Base-by-base conservation (phyloP, 2,888 invertebrate genomes). In the Leucoma salicis region DNA sequence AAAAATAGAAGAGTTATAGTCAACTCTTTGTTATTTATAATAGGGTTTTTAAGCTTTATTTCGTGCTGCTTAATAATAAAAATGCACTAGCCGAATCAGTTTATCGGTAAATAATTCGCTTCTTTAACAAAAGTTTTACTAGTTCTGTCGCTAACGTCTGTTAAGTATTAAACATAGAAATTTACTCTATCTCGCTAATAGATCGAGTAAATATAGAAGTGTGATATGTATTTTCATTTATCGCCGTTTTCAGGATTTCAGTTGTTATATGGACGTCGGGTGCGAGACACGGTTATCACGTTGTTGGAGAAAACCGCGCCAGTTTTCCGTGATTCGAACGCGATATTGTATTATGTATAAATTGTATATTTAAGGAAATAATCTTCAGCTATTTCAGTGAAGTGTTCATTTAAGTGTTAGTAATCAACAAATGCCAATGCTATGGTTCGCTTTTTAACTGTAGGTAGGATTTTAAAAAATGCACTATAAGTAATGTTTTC, bases 191-290 rank as follows among this genome's bases (percentile, higher is more conserved):
- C 28, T 16, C 24, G 35, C 36, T 45, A 45, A 45, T 45, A 45
- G 13, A 24, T 32, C 36, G 32, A 25, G 36, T 27, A 40, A 32
- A 45, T 32, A 36, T 36, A 36, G 28, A 44, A 39, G 50, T 53
- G 42, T 36, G 40, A 46, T 47, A 14, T 16, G 31, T 31, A 42
- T 62, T 43, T 33, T 39, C 46, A 35, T 46, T 52, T 44, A 48
- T 46, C 45, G 18, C n/a, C 8, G 34, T 66, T 77, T 78, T 80
- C 77, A 74, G 73, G 63, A 57, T 69, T 70, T 74, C 75, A 82
- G 81, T 82, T 57, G 49, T 42, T 44, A 43, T 46, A 45, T 49
- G 66, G 41, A 32, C 69, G 72, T 39, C 63, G 67, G 53, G 43
- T 66, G 72, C 28, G 69, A 53, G 44, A 60, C 66, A 77, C 79